Evolutionary conservation across 2,113 vertebrate species (phyloP).

Genomic region (Chauna torquata): DNA sequence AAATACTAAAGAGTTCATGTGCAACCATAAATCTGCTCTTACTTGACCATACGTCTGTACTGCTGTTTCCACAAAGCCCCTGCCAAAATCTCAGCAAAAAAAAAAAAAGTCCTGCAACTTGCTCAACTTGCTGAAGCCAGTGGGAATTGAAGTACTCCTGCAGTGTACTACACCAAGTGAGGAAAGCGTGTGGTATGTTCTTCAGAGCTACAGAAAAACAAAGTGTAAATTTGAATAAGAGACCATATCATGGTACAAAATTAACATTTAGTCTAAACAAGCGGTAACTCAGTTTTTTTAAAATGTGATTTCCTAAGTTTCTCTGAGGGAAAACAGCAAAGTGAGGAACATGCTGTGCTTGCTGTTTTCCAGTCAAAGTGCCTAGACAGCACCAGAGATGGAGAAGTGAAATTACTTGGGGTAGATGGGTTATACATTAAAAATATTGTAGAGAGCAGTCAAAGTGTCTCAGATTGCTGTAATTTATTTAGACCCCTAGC

Average conservation of each 20-base stretch:
- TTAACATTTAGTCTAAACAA: background rate
- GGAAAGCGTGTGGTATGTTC: rapidly evolving
- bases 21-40: background rate
- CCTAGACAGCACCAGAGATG: background rate
- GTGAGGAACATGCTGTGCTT: background rate
- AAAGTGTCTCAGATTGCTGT: background rate
- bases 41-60: background rate
- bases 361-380: constrained; percentile 1
- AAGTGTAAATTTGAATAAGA: background rate
- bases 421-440: background rate
- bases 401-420: constrained; percentile 34
- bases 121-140: background rate
- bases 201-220: background rate
- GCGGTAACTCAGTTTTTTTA: background rate
- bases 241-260: background rate
- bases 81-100: background rate
- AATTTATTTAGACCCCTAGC: background rate
- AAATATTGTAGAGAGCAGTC: background rate
- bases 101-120: background rate
- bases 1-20: background rate
- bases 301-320: background rate
- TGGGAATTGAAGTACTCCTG: background rate
- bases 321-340: background rate
- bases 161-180: background rate
- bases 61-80: background rate